Conservation (phyloP, 2,888 invertebrate species). For the Labia minor region DNA sequence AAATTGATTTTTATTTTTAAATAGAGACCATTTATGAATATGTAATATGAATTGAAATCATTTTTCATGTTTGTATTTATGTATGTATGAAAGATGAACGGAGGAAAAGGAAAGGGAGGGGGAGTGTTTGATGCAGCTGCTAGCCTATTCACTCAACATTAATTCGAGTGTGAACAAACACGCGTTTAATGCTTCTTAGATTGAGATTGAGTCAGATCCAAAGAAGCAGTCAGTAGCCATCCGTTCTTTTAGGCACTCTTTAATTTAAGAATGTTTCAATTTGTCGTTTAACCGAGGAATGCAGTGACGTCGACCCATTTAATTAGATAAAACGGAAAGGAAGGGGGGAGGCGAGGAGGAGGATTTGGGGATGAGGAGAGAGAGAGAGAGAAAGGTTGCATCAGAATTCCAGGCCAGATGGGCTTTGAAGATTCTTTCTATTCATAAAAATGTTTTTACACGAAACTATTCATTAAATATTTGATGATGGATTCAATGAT, state of each 20-base stretch:
- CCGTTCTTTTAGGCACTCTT: slow-evolving; percentile 4
- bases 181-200: neutral
- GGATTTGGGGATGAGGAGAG: too few relatives aligned
- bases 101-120: too few relatives aligned
- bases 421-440: neutral
- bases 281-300: slow-evolving; percentile 2
- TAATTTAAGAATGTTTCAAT: slow-evolving; percentile 3
- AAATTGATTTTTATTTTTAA: too few relatives aligned
- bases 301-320: neutral
- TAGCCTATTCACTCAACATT: neutral
- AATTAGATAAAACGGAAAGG: slow-evolving; percentile 13
- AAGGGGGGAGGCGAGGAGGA: neutral
- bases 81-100: too few relatives aligned
- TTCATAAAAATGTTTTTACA: neutral
- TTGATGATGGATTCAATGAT: neutral
- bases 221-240: slow-evolving; percentile 9
- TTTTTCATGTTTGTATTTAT: too few relatives aligned
- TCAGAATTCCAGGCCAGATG: slow-evolving; percentile 4
- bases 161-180: slow-evolving; percentile 8
- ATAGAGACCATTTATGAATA: too few relatives aligned
- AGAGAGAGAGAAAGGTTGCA: too few relatives aligned
- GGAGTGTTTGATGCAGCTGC: neutral
- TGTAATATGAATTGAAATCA: too few relatives aligned
- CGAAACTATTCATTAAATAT: neutral
- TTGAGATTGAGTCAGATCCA: slow-evolving; percentile 4